Evolutionary conservation across 2,113 vertebrate genomes (phyloP).

Genomic region (Crotalus viridis): DNA sequence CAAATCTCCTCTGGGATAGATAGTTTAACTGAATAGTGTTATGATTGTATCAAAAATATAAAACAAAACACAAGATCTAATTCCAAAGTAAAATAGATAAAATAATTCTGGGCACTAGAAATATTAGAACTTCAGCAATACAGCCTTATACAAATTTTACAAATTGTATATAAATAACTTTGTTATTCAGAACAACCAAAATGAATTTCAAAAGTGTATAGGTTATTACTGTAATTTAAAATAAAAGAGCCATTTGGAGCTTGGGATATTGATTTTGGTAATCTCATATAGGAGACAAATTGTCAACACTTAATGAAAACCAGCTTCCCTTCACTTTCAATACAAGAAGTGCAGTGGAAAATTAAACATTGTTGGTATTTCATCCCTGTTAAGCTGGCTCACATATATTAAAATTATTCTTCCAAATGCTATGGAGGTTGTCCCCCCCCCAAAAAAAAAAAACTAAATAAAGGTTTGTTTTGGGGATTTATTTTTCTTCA

Average conservation of each 20-base stretch:
- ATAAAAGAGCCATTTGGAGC: neutral
- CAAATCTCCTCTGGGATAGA: neutral
- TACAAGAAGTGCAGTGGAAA: neutral
- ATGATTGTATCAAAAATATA: neutral
- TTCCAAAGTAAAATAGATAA: neutral
- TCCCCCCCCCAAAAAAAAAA: too few species aligned
- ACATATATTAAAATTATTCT: neutral
- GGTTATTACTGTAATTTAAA: neutral
- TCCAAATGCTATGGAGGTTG: neutral
- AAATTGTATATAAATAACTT: neutral
- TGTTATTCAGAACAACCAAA: neutral
- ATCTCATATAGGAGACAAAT: neutral
- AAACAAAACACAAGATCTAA: neutral
- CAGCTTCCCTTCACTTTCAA: neutral
- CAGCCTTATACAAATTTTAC: neutral
- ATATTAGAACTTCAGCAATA: neutral
- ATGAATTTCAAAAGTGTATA: neutral
- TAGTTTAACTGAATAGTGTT: neutral
- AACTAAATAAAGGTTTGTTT: too few species aligned
- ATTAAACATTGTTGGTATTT: neutral
- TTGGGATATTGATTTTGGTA: neutral
- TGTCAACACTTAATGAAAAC: neutral
- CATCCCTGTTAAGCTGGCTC: neutral
- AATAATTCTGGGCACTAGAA: neutral
- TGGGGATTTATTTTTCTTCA: neutral